Conservation (phyloP, 2,797 vertebrate species). For the Psittacula echo region DNA sequence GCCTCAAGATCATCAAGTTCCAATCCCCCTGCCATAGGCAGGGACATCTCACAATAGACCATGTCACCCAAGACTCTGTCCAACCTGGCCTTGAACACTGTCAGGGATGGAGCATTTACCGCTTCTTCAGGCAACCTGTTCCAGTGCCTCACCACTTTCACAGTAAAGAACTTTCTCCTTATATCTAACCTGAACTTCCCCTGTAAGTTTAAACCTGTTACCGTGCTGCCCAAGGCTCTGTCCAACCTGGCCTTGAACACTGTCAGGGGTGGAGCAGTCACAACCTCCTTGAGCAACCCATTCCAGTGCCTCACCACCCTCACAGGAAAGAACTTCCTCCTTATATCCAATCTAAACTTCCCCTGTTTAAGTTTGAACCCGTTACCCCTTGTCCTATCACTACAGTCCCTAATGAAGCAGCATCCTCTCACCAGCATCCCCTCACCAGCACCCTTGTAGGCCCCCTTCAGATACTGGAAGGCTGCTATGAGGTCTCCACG, state of each 20-base stretch:
- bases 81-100: not conserved
- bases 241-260: not conserved
- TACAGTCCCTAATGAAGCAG: not conserved
- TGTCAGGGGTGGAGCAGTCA: not conserved
- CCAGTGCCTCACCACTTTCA: not conserved
- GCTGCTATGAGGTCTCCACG: not conserved
- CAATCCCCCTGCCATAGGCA: not conserved
- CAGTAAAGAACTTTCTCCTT: not conserved
- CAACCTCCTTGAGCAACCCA: not conserved
- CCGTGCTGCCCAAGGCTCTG: not conserved
- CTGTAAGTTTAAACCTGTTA: not conserved
- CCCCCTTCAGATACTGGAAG: not conserved
- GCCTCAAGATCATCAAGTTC: not conserved
- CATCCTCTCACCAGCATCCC: no score
- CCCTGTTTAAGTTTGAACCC: not conserved
- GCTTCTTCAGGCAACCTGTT: not conserved
- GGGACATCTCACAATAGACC: not conserved
- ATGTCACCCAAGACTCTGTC: not conserved
- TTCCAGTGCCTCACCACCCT: not conserved
- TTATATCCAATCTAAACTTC: not conserved
- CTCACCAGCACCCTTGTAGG: not conserved
- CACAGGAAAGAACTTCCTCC: not conserved
- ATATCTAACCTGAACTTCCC: not conserved
- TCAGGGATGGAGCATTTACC: not conserved
- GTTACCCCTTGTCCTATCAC: not conserved